Base-by-base conservation (phyloP, 2,797 vertebrate species). In the Lutjanus argentimaculatus region DNA sequence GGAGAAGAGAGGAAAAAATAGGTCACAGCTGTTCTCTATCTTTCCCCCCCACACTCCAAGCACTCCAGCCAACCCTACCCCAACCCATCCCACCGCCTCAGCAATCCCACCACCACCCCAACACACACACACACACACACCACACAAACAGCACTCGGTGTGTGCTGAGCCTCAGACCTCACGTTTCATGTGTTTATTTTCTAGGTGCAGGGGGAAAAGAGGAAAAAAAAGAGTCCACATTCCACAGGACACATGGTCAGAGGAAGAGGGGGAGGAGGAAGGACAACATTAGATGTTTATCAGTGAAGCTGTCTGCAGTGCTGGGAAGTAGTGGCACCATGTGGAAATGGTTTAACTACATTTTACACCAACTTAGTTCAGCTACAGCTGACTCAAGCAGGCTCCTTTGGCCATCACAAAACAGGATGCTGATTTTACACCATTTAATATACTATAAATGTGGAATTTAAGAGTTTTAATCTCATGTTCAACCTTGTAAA, bases 21-120 rank as follows among this genome's bases (percentile, higher is more conserved):
- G 93, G 92, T 91, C 93, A 93, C 93, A 94, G 91, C 92, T 94
- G 93, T 88, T 91, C 89, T 88, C 80, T 63, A 90, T 92, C 84
- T 88, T 76, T 84, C 75, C 72, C 63, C 53, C 48, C 62, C 45
- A 6, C 40, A 17, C 66, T 74, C 62, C 63, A 65, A 88, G 78
- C 70, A 51, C 75, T 77, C 46, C 80, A 81, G 85, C 85, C 85
- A 90, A 78, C 63, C 63, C 19, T 43, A 78, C 49, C 55, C 70
- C 64, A 58, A 43, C 55, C 70, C 64, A 58, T 55, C 74, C 82
- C 74, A 80, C 72, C 75, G 75, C 68, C 68, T 58, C 77, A 79
- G 64, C 67, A 64, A 74, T 40, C 51, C 79, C 36, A 59, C 30
- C 53, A 55, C 21, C 55, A 64, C 52, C 51, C 25, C 15, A 15